phyloP scores from a whole-genome alignment of 2,113 vertebrate species.

The Zosterops hypoxanthus region DNA sequence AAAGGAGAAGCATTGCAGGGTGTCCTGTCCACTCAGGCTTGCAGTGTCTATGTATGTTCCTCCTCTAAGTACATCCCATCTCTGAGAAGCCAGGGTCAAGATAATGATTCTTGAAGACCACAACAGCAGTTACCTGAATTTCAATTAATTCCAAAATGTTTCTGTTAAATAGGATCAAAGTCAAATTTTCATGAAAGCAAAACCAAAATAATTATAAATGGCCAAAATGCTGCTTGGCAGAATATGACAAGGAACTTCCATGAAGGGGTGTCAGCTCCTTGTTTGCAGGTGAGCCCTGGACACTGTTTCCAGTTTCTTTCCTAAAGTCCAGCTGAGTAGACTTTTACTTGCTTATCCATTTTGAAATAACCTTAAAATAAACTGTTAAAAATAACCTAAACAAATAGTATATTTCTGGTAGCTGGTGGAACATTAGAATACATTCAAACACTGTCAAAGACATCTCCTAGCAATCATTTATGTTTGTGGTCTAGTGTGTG shows the following conservation, averaged over 20 bases:
- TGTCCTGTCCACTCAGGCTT: neutral
- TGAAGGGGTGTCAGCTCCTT: accelerated
- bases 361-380: neutral
- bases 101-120: neutral
- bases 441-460: neutral
- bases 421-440: neutral
- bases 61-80: neutral
- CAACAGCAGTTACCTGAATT: accelerated
- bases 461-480: neutral
- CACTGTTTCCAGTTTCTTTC: neutral
- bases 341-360: neutral
- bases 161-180: neutral
- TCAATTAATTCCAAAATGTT: neutral
- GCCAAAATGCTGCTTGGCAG: neutral
- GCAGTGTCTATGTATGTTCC: too few species aligned
- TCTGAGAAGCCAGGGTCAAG: neutral
- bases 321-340: neutral
- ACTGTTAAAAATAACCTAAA: neutral
- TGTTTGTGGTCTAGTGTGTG: constrained; percentile 4
- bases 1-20: neutral
- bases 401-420: neutral
- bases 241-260: neutral
- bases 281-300: neutral
- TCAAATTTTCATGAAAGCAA: neutral
- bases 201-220: neutral